Percentiles rank a stretch among this genome's conserved stretches.
Evolutionary conservation across 2,113 vertebrate species (phyloP).

Genomic region (Castor canadensis): DNA sequence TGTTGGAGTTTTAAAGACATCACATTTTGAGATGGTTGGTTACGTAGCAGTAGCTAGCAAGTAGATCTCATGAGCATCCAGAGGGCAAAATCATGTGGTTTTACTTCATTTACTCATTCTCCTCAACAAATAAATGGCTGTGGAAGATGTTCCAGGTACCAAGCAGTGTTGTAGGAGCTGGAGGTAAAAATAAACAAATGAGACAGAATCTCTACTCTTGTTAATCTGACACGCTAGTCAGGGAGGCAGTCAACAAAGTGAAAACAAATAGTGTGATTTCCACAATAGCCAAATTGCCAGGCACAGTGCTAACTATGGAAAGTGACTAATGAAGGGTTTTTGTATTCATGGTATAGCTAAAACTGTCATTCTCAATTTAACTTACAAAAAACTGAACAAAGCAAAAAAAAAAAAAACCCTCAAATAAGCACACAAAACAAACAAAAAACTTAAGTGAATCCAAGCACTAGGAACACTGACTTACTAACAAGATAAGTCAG

Average conservation of each 20-base stretch:
- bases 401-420: neutral
- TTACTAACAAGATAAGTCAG: constrained; percentile 49
- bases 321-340: neutral
- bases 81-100: no score
- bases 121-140: no score
- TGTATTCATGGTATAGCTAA: neutral
- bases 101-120: no score
- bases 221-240: neutral
- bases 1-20: neutral
- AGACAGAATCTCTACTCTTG: neutral
- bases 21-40: no score
- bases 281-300: neutral
- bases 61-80: no score
- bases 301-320: neutral
- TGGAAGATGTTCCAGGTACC: no score
- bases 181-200: no score
- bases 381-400: neutral
- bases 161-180: no score
- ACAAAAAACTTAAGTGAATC: neutral
- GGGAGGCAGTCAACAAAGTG: neutral
- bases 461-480: neutral
- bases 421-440: neutral
- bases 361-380: neutral
- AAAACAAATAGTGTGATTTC: neutral
- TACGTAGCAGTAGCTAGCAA: no score